Conservation (phyloP, 2,113 vertebrate genomes). For the Alexandromys fortis region DNA sequence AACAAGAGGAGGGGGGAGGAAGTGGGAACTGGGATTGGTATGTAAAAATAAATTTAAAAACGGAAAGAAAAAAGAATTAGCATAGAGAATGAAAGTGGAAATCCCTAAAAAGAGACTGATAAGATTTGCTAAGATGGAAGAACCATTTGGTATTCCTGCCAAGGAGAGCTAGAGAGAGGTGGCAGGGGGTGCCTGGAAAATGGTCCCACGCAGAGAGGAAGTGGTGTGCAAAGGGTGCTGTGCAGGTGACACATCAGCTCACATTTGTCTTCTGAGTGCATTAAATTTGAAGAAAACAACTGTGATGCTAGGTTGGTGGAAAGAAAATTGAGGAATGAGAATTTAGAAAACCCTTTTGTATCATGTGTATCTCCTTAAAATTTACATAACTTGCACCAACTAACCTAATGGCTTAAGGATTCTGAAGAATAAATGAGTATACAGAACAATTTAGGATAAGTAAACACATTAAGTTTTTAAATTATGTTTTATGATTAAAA, state of each 20-base stretch:
- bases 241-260: not conserved
- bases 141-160: not conserved
- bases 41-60: too few species aligned
- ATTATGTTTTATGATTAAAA: not conserved
- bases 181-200: not conserved
- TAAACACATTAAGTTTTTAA: not conserved
- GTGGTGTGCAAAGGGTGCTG: not conserved
- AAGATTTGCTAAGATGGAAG: not conserved
- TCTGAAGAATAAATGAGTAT: not conserved
- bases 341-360: not conserved
- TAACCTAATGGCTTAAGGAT: not conserved
- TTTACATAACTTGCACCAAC: not conserved
- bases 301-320: not conserved
- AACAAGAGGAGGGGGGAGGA: too few species aligned
- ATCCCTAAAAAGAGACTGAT: not conserved
- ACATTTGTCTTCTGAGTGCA: not conserved
- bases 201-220: not conserved
- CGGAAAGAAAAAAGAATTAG: too few species aligned
- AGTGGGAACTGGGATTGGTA: too few species aligned
- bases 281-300: not conserved
- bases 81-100: not conserved
- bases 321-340: not conserved
- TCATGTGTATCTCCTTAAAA: not conserved
- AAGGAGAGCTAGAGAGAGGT: not conserved
- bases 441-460: not conserved